Conservation (phyloP, 2,797 vertebrate species). For the Bovichtus variegatus region DNA sequence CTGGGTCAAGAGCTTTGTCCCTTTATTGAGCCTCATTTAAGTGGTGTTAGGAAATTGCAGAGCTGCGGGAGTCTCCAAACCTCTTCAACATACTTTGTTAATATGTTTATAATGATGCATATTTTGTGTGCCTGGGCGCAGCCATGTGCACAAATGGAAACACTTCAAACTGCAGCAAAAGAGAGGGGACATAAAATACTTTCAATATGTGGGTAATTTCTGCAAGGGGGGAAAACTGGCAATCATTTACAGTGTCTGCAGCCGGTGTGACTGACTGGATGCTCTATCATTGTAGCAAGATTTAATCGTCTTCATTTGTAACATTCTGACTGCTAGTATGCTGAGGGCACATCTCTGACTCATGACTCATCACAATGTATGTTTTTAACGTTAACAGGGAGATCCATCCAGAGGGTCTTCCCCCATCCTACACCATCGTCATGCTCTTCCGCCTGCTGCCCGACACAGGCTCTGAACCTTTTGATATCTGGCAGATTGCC, state of each 20-base stretch:
- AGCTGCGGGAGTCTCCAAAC: slow-evolving; percentile 35
- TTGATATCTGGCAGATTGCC: slow-evolving; percentile 98
- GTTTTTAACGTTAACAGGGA: slow-evolving; percentile 86
- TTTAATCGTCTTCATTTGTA: slow-evolving; percentile 28
- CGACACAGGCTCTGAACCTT: slow-evolving; percentile 91
- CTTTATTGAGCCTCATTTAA: slow-evolving; percentile 54
- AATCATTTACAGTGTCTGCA: slow-evolving; percentile 51
- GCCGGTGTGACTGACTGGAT: slow-evolving; percentile 30
- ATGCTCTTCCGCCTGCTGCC: slow-evolving; percentile 95
- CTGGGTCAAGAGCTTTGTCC: slow-evolving; percentile 42
- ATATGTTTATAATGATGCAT: slow-evolving; percentile 68
- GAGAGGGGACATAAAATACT: slow-evolving; percentile 69
- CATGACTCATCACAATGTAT: slow-evolving; percentile 10
- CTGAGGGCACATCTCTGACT: slow-evolving; percentile 1
- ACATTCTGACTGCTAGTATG: not conserved
- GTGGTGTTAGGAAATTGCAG: slow-evolving; percentile 45
- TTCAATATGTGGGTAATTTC: slow-evolving; percentile 75
- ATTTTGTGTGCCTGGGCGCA: slow-evolving; percentile 54
- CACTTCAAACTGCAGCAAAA: slow-evolving; percentile 59
- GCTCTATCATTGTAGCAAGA: slow-evolving; percentile 7
- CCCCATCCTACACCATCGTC: slow-evolving; percentile 94
- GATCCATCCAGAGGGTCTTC: slow-evolving; percentile 95
- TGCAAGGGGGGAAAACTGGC: slow-evolving; percentile 45
- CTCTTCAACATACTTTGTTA: slow-evolving; percentile 58
- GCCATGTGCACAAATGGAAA: slow-evolving; percentile 74